Evolutionary conservation across 2,797 vertebrate species (phyloP).

Genomic region (Babyrousa celebensis): DNA sequence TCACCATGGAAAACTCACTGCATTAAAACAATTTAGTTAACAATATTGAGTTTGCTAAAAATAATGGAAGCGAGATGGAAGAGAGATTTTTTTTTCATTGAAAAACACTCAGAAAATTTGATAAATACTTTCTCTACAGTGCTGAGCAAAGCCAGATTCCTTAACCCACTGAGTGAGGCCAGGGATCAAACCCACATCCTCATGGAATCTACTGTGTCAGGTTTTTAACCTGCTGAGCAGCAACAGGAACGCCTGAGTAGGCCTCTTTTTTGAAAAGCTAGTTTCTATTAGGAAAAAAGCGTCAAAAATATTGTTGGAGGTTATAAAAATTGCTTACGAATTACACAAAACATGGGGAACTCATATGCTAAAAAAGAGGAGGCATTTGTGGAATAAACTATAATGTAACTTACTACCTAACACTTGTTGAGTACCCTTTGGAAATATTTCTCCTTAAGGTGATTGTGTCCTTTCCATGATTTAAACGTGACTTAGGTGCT

Average conservation of each 20-base stretch:
- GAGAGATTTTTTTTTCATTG: not conserved
- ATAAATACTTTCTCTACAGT: not conserved
- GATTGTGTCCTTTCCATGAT: not conserved
- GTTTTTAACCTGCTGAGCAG: too few species aligned
- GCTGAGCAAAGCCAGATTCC: not conserved
- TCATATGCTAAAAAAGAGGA: not conserved
- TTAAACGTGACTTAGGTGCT: conserved; percentile 7
- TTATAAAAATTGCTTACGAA: conserved; percentile 14
- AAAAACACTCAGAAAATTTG: not conserved
- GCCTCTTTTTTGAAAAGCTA: not conserved
- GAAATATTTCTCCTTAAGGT: not conserved
- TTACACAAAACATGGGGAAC: not conserved
- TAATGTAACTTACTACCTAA: not conserved
- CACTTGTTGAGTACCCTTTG: not conserved
- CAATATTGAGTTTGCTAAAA: conserved; percentile 17
- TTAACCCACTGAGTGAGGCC: too few species aligned
- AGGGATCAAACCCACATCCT: too few species aligned
- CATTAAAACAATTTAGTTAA: conserved; percentile 14
- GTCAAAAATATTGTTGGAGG: not conserved
- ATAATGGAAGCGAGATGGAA: not conserved
- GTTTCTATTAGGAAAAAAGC: not conserved
- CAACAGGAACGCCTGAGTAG: not conserved
- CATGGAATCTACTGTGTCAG: too few species aligned
- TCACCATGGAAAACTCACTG: not conserved
- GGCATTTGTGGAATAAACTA: conserved; percentile 3